Percentiles rank a stretch among this genome's conserved stretches.
Evolutionary conservation across 2,797 vertebrate species (phyloP).

Genomic region (Bradypodion pumilum): DNA sequence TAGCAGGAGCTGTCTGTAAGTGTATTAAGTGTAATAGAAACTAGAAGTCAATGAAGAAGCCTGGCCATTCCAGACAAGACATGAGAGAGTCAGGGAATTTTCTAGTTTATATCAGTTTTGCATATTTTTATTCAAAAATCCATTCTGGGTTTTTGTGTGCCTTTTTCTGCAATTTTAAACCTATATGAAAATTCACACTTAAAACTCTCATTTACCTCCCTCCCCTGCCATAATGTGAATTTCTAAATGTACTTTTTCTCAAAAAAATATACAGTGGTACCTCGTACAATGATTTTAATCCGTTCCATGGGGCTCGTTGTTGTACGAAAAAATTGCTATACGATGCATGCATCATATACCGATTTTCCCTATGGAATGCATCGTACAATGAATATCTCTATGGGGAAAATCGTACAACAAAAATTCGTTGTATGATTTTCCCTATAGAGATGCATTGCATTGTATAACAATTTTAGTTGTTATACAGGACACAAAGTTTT

Average conservation of each 20-base stretch:
- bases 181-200: neutral
- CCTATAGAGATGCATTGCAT: too few species aligned
- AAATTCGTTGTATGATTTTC: too few species aligned
- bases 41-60: neutral
- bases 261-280: too few species aligned
- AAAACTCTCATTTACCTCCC: neutral
- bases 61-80: neutral
- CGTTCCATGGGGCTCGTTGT: too few species aligned
- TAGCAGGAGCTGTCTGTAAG: neutral
- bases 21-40: neutral
- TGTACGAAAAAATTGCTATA: too few species aligned
- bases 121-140: neutral
- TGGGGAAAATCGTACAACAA: too few species aligned
- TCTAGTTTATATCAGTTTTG: neutral
- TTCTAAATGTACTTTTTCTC: neutral
- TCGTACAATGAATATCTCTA: too few species aligned
- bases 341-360: too few species aligned
- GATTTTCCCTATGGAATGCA: too few species aligned
- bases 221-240: neutral
- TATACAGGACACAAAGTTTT: too few species aligned
- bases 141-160: neutral
- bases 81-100: neutral
- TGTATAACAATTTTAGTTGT: too few species aligned
- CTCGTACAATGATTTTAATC: too few species aligned
- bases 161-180: neutral